Evolutionary conservation across 2,113 vertebrate genomes (phyloP), one percentile per base, ranked within the genome.

Genomic region (Ammodytes dubius): DNA sequence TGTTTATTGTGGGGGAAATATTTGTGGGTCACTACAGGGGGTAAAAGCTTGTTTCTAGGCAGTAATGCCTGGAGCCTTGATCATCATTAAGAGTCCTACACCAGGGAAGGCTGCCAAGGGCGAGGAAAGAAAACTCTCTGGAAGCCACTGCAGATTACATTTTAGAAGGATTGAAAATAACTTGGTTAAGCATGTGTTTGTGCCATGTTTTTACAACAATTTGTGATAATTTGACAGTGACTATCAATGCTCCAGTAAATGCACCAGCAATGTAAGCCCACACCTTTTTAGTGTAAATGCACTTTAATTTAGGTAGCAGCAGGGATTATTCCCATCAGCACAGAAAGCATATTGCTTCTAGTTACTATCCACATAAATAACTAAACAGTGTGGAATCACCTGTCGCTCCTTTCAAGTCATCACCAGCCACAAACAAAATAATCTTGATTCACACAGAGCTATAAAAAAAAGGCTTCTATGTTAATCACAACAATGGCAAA

Each of bases 401-500:
- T 69, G 42, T 77, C 81, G 69, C 82, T 80, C 72, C 50, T 81
- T 72, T 78, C 40, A 82, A 76, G 77, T 85, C 67, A 53, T 82
- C 60, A 78, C 61, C 63, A 74, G 69, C 59, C 58, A 71, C 65
- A 71, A 79, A 76, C 74, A 65, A 81, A 67, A 60, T 74, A 80
- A 46, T 73, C 64, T 78, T 78, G 53, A 76, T 72, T 73, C 42
- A 66, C 72, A 77, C 3, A 0, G 57, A 74, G 13, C 17, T 61
- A 27, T 27, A 73, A 53, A 74, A 60, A 7, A 39, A 6, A 47
- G 7, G 35, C 6, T n/a, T 63, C 56, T 45, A 53, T 17, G 47
- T 57, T 45, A 13, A 77, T 78, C 15, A 57, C 79, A 77, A 86
- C 37, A 65, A 56, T 64, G 65, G 40, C 50, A 69, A 66, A 49